Evolutionary conservation across 2,113 vertebrate genomes (phyloP).

Genomic region (Syngnathus floridae): DNA sequence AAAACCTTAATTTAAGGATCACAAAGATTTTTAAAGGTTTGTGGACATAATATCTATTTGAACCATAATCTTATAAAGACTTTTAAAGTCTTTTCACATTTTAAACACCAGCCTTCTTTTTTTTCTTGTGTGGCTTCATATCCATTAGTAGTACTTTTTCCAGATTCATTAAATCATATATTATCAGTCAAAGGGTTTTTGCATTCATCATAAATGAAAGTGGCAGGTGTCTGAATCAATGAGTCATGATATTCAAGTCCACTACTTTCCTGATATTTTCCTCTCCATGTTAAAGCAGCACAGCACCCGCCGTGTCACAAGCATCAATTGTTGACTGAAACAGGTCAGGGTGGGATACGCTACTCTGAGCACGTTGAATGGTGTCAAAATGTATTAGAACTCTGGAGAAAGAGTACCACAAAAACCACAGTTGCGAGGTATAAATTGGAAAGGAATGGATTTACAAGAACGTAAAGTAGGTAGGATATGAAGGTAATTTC

Average conservation of each 20-base stretch:
- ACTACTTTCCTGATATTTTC: background rate
- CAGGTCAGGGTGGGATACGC: constrained; percentile 4
- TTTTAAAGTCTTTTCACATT: background rate
- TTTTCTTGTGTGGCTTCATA: background rate
- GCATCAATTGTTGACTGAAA: constrained; percentile 2
- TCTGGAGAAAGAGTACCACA: background rate
- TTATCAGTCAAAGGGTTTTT: background rate
- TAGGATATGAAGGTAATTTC: background rate
- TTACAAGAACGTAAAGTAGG: background rate
- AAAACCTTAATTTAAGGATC: constrained; percentile 1
- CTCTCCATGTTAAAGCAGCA: constrained; percentile 1
- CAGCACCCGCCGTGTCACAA: background rate
- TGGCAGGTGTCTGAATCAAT: background rate
- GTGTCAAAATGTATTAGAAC: constrained; percentile 12
- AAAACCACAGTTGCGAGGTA: background rate
- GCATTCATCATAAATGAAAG: background rate
- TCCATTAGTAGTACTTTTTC: background rate
- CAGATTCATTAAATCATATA: background rate
- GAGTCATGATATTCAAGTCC: background rate
- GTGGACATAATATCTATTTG: background rate
- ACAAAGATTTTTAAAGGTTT: background rate
- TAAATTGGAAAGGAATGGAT: background rate
- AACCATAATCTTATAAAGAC: background rate
- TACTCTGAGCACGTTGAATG: constrained; percentile 13
- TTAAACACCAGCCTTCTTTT: background rate